phyloP scores from a whole-genome alignment of 2,888 invertebrate genomes.

The Pheosia gnoma region DNA sequence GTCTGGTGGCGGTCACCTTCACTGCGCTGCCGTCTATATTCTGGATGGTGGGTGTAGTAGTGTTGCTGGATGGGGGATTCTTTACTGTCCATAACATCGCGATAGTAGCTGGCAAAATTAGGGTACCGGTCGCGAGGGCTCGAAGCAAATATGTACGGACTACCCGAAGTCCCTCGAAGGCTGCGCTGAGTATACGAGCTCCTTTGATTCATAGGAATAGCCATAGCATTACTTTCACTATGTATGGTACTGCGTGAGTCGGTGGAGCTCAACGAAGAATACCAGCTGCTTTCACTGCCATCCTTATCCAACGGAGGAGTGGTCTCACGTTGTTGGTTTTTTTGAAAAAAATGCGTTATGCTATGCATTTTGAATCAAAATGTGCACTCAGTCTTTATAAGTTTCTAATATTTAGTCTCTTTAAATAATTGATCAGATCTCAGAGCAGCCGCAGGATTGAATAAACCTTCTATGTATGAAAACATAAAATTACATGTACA shows the following conservation, averaged over 20 bases:
- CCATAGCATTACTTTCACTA: slow-evolving; percentile 48
- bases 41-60: slow-evolving; percentile 59
- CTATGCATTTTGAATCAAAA: slow-evolving; percentile 71
- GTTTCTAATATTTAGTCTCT: slow-evolving; percentile 20
- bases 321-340: slow-evolving; percentile 63
- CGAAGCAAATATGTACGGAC: slow-evolving; percentile 66
- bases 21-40: slow-evolving; percentile 56
- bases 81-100: slow-evolving; percentile 67
- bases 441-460: slow-evolving; percentile 12
- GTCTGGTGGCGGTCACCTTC: slow-evolving; percentile 66
- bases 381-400: slow-evolving; percentile 29
- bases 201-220: slow-evolving; percentile 63
- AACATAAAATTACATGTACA: no score
- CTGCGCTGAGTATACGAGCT: slow-evolving; percentile 59
- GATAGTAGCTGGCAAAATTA: slow-evolving; percentile 76
- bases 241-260: slow-evolving; percentile 49
- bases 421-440: slow-evolving; percentile 42
- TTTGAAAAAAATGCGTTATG: slow-evolving; percentile 71
- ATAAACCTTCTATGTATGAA: no score
- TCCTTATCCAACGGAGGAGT: slow-evolving; percentile 66
- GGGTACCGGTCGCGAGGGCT: slow-evolving; percentile 76
- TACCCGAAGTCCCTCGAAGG: slow-evolving; percentile 54
- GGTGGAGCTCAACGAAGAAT: slow-evolving; percentile 59
- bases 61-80: slow-evolving; percentile 50
- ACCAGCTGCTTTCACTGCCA: slow-evolving; percentile 77